phyloP scores from a whole-genome alignment of 1,140 invertebrate genomes.

The Microvelia longipes region DNA sequence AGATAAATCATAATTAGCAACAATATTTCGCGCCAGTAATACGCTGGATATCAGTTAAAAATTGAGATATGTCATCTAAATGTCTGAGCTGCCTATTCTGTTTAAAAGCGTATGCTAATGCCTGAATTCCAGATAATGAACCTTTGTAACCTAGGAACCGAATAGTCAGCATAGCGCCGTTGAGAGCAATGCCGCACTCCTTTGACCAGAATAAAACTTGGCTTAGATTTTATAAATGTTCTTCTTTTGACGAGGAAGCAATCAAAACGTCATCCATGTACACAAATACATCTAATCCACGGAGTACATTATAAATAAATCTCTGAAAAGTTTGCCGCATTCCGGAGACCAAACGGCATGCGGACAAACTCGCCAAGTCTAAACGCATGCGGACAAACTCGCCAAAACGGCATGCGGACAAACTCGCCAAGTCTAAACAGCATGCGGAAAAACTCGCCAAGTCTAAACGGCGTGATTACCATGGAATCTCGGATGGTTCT shows the following conservation, averaged over 20 bases:
- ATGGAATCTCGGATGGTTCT: too few relatives aligned
- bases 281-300: not conserved
- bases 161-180: not conserved
- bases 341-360: not conserved
- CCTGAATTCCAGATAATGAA: not conserved
- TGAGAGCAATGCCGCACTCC: not conserved
- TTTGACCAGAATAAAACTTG: not conserved
- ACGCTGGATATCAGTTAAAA: too few relatives aligned
- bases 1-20: too few relatives aligned
- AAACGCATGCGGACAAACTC: too few relatives aligned
- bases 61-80: too few relatives aligned
- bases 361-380: not conserved
- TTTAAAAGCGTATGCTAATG: too few relatives aligned
- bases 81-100: too few relatives aligned
- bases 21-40: too few relatives aligned
- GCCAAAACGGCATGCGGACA: too few relatives aligned
- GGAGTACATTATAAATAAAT: not conserved
- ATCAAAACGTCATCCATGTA: not conserved
- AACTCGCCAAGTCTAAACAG: too few relatives aligned
- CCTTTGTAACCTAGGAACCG: not conserved
- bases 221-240: not conserved
- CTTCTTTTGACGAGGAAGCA: not conserved
- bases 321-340: not conserved
- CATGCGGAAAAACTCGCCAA: too few relatives aligned
- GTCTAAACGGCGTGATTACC: too few relatives aligned